Conservation (phyloP, 2,113 vertebrate genomes). For the Ictalurus punctatus region DNA sequence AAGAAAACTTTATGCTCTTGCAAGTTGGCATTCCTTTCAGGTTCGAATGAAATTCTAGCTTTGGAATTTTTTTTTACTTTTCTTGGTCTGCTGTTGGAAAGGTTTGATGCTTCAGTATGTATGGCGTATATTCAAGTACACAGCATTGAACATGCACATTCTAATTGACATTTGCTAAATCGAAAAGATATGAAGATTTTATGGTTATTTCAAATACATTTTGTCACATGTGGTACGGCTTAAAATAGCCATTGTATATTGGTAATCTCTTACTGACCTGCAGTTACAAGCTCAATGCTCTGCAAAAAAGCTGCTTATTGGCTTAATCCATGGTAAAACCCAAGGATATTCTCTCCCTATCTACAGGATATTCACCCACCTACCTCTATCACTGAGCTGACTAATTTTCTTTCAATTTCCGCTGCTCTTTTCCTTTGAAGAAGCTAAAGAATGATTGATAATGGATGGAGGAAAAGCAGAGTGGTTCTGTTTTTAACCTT, state of each 20-base stretch:
- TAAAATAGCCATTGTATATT: slow-evolving; percentile 29
- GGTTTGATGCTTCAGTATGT: neutral
- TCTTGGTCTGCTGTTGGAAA: neutral
- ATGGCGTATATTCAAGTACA: neutral
- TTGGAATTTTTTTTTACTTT: neutral
- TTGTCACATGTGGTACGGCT: neutral
- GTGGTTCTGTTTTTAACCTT: slow-evolving; percentile 80
- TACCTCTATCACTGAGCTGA: slow-evolving; percentile 70
- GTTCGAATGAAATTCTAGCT: slow-evolving; percentile 8
- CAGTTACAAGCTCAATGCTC: slow-evolving; percentile 25
- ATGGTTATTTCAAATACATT: neutral
- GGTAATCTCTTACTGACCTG: slow-evolving; percentile 26
- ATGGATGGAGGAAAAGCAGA: slow-evolving; percentile 71
- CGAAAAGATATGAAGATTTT: neutral
- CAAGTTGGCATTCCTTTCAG: slow-evolving; percentile 30
- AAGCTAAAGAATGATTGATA: slow-evolving; percentile 78
- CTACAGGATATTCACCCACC: slow-evolving; percentile 35
- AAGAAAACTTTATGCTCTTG: slow-evolving; percentile 52
- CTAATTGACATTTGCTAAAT: neutral
- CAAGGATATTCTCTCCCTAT: slow-evolving; percentile 32
- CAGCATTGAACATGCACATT: neutral
- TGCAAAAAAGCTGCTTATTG: slow-evolving; percentile 40
- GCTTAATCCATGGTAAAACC: slow-evolving; percentile 33
- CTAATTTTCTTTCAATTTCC: slow-evolving; percentile 77
- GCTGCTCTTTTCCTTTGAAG: slow-evolving; percentile 65